Evolutionary conservation across 2,888 invertebrate genomes (phyloP), one percentile per base, ranked within the genome.

Genomic region (Leucoptera coffeella): DNA sequence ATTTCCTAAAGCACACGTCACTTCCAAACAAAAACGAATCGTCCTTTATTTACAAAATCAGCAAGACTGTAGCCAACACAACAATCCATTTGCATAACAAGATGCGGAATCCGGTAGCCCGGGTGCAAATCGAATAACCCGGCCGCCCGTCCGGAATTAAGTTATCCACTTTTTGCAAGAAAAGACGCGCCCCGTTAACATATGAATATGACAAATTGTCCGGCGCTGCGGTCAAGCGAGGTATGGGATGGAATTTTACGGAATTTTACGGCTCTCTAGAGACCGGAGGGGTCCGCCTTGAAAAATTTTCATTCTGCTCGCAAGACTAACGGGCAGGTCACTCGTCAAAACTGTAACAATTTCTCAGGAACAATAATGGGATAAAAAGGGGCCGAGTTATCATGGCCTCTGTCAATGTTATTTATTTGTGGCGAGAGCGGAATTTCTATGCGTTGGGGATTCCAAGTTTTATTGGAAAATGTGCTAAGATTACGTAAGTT

Each of bases 181-280:
- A 65, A 65, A 67, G 65, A 62, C 59, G 64, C 52, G 40, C 58
- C n/a, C 60, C 61, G 67, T 69, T 69, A 67, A 69, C 69, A 67
- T 69, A 69, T 69, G 69, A 71, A 72, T 72, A 71, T 71, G 72
- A 72, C 71, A 71, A 71, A 72, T 69, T 69, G 71, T 65, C 51
- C 51, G 58, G 42, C 48, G 42, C 48, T 47, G 53, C 50, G 61
- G 61, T 55, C 57, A 50, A 56, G 39, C 48, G 52, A 42, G 43
- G 48, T 52, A 51, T 45, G 51, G 50, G 49, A 50, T 58, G 38
- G 45, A 44, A 52, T 48, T 52, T 50, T 50, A 37, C 57, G 38
- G 59, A 71, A 52, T 62, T 67, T 71, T 72, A 72, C 64, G 64
- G 55, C 69, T 50, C 72, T 55, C 71, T 27, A 33, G 69, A 62